Percentiles rank a stretch among this genome's conserved stretches.
Conservation (phyloP, 2,888 invertebrate genomes). For the Sphaeridia pumilis region DNA sequence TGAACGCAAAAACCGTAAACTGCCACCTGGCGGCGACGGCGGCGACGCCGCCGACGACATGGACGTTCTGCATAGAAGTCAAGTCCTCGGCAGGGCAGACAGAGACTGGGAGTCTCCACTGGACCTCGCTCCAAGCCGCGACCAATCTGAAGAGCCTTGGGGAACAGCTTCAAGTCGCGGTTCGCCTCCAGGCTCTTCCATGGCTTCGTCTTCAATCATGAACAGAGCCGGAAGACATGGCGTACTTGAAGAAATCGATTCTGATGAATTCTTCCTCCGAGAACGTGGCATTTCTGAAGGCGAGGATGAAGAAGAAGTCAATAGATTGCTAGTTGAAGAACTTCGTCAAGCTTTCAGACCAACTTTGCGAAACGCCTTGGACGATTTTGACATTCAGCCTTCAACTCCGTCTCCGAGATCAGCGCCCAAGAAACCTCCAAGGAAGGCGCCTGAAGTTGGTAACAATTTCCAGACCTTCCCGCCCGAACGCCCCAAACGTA, state of each 20-base stretch:
- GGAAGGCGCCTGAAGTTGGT: constrained; percentile 17
- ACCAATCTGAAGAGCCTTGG: constrained; percentile 31
- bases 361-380: constrained; percentile 38
- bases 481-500: constrained; percentile 31
- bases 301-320: constrained; percentile 66
- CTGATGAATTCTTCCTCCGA: constrained; percentile 74
- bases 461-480: constrained; percentile 35
- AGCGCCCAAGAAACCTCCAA: constrained; percentile 29
- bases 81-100: constrained; percentile 29
- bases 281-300: constrained; percentile 60
- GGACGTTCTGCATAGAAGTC: constrained; percentile 18
- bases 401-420: constrained; percentile 21
- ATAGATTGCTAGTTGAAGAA: constrained; percentile 63
- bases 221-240: constrained; percentile 25
- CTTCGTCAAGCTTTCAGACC: constrained; percentile 62
- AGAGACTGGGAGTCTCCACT: constrained; percentile 35
- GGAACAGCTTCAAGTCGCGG: constrained; percentile 21
- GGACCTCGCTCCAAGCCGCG: constrained; percentile 26
- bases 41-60: constrained; percentile 3
- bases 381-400: constrained; percentile 50
- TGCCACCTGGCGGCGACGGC: constrained; percentile 31
- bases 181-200: constrained; percentile 30
- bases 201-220: constrained; percentile 26
- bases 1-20: constrained; percentile 6
- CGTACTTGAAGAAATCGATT: constrained; percentile 72